phyloP scores from a whole-genome alignment of 2,113 vertebrate species.

The Anthoscopus minutus region DNA sequence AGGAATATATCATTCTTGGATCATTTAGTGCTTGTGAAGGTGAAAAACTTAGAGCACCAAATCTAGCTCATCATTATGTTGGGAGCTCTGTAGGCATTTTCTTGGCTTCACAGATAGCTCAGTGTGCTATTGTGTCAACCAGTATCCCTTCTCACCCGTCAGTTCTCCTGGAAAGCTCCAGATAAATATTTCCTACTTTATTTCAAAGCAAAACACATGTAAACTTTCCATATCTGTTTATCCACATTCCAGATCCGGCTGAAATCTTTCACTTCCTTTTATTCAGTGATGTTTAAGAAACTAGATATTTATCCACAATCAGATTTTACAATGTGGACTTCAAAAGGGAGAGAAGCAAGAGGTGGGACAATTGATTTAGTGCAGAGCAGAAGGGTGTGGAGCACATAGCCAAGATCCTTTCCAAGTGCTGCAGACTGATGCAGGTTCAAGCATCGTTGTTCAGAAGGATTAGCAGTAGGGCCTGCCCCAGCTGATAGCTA shows the following conservation, averaged over 20 bases:
- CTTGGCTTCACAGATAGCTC: not conserved
- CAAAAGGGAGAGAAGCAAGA: not conserved
- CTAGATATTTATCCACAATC: not conserved
- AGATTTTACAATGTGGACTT: not conserved
- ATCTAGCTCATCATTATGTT: not conserved
- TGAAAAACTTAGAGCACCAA: not conserved
- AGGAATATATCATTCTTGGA: conserved; percentile 13
- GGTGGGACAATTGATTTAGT: not conserved
- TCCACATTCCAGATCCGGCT: not conserved
- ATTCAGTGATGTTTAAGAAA: conserved; percentile 25
- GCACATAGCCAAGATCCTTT: not conserved
- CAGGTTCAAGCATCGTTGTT: not conserved
- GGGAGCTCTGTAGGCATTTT: not conserved
- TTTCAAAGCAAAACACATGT: conserved; percentile 14
- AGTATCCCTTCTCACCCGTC: not conserved
- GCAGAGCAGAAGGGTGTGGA: not conserved
- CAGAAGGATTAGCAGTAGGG: not conserved
- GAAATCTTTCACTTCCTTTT: conserved; percentile 25
- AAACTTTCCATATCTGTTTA: not conserved
- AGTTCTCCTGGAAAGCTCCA: not conserved
- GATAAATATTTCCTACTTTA: not conserved
- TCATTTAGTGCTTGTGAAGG: conserved; percentile 25
- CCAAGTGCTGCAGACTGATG: not conserved
- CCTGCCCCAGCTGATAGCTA: not conserved
- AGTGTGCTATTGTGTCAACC: not conserved